Conservation (phyloP, 2,113 vertebrate species). For the Callaeas wilsoni region DNA sequence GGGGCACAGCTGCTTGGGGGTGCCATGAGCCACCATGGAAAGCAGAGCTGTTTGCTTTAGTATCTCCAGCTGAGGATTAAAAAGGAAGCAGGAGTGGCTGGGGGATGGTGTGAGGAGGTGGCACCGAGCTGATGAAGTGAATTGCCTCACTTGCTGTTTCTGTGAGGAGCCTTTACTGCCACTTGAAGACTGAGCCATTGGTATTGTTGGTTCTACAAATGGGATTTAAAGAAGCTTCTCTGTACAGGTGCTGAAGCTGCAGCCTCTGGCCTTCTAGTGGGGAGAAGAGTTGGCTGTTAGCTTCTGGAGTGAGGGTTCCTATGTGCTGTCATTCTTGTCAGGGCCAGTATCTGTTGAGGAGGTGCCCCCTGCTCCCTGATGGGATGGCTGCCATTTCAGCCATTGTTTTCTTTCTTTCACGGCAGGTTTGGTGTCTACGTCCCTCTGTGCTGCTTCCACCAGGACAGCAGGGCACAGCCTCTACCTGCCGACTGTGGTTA, state of each 20-base stretch:
- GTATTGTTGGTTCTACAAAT: not conserved
- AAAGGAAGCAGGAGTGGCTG: not conserved
- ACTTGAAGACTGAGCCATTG: not conserved
- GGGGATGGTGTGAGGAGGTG: not conserved
- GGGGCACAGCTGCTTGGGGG: not conserved
- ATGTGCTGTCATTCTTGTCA: rapidly evolving
- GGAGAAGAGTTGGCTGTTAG: not conserved
- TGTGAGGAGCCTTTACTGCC: not conserved
- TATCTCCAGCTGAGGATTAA: not conserved
- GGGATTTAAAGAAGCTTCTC: not conserved
- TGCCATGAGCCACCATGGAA: not conserved
- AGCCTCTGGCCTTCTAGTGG: not conserved
- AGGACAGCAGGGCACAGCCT: slow-evolving; percentile 85
- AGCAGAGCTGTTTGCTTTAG: not conserved
- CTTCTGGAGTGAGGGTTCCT: not conserved
- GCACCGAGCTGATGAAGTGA: not conserved
- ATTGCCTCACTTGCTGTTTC: not conserved
- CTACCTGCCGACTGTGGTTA: slow-evolving; percentile 82
- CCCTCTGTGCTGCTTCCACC: slow-evolving; percentile 96
- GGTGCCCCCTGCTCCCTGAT: not conserved
- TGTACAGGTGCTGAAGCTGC: not conserved
- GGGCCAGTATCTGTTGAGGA: not conserved
- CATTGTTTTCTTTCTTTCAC: not conserved
- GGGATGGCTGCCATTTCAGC: not conserved
- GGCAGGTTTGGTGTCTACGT: slow-evolving; percentile 95